A percentile compares a stretch with the other conserved stretches of the same genome.
Evolutionary conservation across 2,113 vertebrate genomes (phyloP).

Genomic region (Brevimyrus niger): DNA sequence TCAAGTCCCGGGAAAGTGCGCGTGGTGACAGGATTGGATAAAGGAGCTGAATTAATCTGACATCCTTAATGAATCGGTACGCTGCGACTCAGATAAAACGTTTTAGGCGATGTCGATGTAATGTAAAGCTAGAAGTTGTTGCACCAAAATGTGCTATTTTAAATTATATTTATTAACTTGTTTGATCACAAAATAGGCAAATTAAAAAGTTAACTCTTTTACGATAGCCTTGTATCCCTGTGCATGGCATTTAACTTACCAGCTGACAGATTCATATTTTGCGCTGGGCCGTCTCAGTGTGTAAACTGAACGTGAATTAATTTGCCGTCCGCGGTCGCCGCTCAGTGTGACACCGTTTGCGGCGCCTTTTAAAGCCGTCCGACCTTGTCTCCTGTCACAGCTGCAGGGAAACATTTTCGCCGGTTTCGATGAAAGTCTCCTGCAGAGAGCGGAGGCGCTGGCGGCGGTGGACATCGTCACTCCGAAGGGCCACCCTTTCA

Average conservation of each 20-base stretch:
- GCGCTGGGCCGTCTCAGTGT: background rate
- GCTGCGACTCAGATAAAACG: background rate
- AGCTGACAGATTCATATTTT: background rate
- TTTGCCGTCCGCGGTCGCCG: background rate
- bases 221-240: background rate
- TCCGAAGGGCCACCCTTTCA: conserved; percentile 86
- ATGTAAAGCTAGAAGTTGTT: background rate
- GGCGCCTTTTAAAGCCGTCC: background rate
- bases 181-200: background rate
- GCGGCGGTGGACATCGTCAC: conserved; percentile 85
- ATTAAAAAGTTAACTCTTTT: background rate
- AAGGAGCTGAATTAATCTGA: background rate
- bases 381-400: conserved; percentile 41
- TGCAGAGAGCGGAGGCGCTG: conserved; percentile 82
- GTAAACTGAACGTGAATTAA: background rate
- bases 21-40: background rate
- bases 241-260: background rate
- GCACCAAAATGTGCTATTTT: background rate
- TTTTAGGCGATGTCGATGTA: background rate
- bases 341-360: background rate
- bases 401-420: conserved; percentile 88
- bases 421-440: conserved; percentile 81
- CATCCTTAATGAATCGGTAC: background rate
- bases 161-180: background rate
- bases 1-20: background rate